Base-by-base conservation (phyloP, 2,113 vertebrate species). In the Symphodus melops region DNA sequence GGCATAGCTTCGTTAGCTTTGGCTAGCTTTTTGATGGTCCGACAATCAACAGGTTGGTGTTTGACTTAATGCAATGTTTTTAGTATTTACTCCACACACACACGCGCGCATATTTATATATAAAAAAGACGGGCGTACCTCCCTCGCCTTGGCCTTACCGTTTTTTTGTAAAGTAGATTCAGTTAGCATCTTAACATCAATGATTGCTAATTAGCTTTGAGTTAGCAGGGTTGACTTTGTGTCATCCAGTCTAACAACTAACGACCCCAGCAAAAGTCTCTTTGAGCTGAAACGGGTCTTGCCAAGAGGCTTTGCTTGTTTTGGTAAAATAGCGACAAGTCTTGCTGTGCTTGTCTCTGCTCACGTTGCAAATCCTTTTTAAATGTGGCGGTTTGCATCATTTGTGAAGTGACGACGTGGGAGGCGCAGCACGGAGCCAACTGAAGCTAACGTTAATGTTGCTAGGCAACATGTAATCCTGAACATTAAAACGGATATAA, bases 31-130 rank as follows among this genome's bases (percentile, higher is more conserved):
- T 20, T 66, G 54, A 25, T 62, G 60, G 41, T 72, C 28, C 17
- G 73, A 82, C 41, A 79, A 82, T 88, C 90, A 90, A 90, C 88
- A 91, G 87, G 88, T 91, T 66, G 16, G 84, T 76, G 42, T 59
- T 58, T 68, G 1, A 72, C 14, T 51, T 56, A 12, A 39, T 3
- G 20, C 19, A 19, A 7, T 19, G 20, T 3, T 25, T 4, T 57
- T 21, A 37, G 7, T 13, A 51, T 20, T 2, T 17, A 20, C 33
- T n/a, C 37, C 44, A 49, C 49, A n/a, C 11, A 56, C 2, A 75
- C 1, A 16, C 44, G 44, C 49, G 17, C 11, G 53, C 2, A 75
- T 1, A 16, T 3, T 11, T 10, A 14, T 6, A 14, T 6, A 7
- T 8, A 0, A 25, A 9, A 13, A 11, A 3, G 6, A 3, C 0